These are phyloP conservation scores for Ceyx margarethae DNA, from an alignment of 2,113 vertebrate genomes.

Conservation along the genomic window DNA sequence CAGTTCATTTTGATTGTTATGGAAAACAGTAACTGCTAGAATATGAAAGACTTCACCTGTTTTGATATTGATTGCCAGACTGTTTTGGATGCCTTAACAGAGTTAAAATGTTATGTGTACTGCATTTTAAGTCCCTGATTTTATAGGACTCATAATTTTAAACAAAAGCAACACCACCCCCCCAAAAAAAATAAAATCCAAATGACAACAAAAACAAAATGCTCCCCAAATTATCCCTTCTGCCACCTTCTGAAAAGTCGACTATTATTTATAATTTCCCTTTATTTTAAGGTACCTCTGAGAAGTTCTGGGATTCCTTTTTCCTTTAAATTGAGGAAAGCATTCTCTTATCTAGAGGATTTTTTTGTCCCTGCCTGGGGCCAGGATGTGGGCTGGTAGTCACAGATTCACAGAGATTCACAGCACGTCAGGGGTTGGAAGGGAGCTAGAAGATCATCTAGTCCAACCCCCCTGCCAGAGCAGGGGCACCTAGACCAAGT, in stretches of 20 bases:
- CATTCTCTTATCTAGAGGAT: not conserved
- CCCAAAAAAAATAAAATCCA: not conserved
- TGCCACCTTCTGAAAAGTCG: not conserved
- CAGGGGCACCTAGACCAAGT: too few relatives aligned
- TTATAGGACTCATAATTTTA: not conserved
- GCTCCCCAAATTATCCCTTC: not conserved
- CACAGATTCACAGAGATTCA: too few relatives aligned
- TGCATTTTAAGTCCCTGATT: not conserved
- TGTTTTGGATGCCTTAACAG: not conserved
- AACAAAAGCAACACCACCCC: not conserved
- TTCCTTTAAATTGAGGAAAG: not conserved
- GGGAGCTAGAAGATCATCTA: too few relatives aligned
- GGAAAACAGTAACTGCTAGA: not conserved
- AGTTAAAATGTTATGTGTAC: not conserved
- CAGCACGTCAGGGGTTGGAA: too few relatives aligned
- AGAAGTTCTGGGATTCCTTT: not conserved
- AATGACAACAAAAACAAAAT: not conserved
- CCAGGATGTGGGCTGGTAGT: not conserved
- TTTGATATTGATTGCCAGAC: not conserved
- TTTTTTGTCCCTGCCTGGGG: not conserved
- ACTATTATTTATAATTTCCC: not conserved
- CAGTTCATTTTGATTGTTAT: not conserved
- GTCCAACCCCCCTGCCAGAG: too few relatives aligned
- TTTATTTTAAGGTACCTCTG: not conserved
- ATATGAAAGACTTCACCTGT: not conserved